Conservation (phyloP, 2,888 invertebrate genomes). For the Athetis lepigone region DNA sequence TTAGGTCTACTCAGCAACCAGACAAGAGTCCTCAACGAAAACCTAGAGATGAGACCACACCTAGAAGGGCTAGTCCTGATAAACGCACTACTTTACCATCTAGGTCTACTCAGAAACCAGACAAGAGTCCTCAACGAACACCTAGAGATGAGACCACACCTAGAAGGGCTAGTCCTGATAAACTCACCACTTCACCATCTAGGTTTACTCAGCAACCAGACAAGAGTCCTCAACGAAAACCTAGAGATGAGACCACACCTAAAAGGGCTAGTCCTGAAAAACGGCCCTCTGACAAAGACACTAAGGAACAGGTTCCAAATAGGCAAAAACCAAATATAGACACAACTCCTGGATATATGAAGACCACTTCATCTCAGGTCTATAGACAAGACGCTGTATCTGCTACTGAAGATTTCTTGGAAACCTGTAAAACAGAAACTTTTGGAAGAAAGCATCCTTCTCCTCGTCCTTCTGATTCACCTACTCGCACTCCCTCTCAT, state of each 20-base stretch:
- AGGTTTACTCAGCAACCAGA: slow-evolving; percentile 7
- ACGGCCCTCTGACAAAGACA: slow-evolving; percentile 15
- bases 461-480: slow-evolving; percentile 49
- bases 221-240: slow-evolving; percentile 33
- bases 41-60: slow-evolving; percentile 18
- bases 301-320: slow-evolving; percentile 38
- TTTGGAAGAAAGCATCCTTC: slow-evolving; percentile 45
- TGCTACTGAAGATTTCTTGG: slow-evolving; percentile 45
- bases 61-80: slow-evolving; percentile 20
- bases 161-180: slow-evolving; percentile 24
- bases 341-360: slow-evolving; percentile 37
- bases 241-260: slow-evolving; percentile 16
- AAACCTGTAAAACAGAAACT: slow-evolving; percentile 48
- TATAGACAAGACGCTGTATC: slow-evolving; percentile 53
- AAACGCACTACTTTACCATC: slow-evolving; percentile 30
- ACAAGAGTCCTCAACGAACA: slow-evolving; percentile 32
- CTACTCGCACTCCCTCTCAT: slow-evolving; percentile 46
- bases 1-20: slow-evolving; percentile 5
- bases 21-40: slow-evolving; percentile 33
- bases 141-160: slow-evolving; percentile 18
- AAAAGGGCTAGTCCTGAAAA: slow-evolving; percentile 27
- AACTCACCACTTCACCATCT: slow-evolving; percentile 26
- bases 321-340: slow-evolving; percentile 34
- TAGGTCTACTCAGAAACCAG: slow-evolving; percentile 5
- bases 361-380: slow-evolving; percentile 53